Percentiles rank a stretch among this genome's conserved stretches.
phyloP scores from a whole-genome alignment of 2,113 vertebrate genomes.

The Pteropus alecto region DNA sequence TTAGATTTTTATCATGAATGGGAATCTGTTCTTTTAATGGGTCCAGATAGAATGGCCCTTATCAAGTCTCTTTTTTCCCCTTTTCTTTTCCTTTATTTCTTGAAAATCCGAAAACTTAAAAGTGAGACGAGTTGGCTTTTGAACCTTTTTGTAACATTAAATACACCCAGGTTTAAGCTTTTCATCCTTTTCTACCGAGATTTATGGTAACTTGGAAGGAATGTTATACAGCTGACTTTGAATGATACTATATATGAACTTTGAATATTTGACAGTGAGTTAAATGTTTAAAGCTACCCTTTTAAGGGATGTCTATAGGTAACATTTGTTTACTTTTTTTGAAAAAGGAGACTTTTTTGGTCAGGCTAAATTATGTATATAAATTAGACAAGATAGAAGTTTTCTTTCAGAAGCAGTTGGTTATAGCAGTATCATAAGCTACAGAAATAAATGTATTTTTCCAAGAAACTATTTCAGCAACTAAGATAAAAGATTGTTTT shows the following conservation, averaged over 20 bases:
- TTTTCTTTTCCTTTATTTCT: background rate
- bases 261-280: background rate
- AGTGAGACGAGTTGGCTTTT: background rate
- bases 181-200: background rate
- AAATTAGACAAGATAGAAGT: background rate
- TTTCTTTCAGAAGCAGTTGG: background rate
- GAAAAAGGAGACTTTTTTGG: background rate
- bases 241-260: background rate
- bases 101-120: conserved; percentile 24
- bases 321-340: background rate
- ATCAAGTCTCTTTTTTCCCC: background rate
- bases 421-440: background rate
- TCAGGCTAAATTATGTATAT: background rate
- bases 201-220: background rate
- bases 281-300: background rate
- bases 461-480: background rate
- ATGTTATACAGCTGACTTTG: background rate
- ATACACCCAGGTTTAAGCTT: background rate
- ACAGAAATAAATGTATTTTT: background rate
- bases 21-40: conserved; percentile 15
- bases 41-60: background rate
- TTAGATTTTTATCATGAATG: conserved; percentile 22
- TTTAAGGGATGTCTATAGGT: background rate
- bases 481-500: background rate
- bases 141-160: background rate